These are phyloP conservation scores for Perithous albicinctus DNA, from an alignment of 2,888 invertebrate genomes.

Conservation along the genomic window DNA sequence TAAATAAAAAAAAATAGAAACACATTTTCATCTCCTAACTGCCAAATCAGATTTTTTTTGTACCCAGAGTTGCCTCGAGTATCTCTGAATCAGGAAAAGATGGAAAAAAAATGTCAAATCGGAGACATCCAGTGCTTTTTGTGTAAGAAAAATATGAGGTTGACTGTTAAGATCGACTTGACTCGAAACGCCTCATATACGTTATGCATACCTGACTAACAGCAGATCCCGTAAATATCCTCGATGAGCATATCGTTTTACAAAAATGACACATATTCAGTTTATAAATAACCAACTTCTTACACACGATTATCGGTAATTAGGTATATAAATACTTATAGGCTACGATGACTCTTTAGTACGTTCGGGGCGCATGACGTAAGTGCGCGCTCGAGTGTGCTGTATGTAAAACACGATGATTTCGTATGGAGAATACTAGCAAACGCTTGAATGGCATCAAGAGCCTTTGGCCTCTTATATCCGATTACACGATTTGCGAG, in stretches of 20 bases:
- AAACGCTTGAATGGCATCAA: slow-evolving; percentile 24
- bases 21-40: too few relatives aligned
- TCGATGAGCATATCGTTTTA: slow-evolving; percentile 59
- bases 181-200: neutral
- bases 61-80: neutral
- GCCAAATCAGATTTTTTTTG: too few relatives aligned
- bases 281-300: slow-evolving; percentile 64
- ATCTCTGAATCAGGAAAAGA: neutral
- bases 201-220: slow-evolving; percentile 30
- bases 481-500: slow-evolving; percentile 1
- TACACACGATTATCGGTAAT: slow-evolving; percentile 51
- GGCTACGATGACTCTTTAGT: slow-evolving; percentile 66
- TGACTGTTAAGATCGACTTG: too few relatives aligned
- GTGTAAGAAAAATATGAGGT: neutral
- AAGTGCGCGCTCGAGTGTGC: neutral
- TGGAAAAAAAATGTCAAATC: neutral
- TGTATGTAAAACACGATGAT: slow-evolving; percentile 32
- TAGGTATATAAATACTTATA: slow-evolving; percentile 66
- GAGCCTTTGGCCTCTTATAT: slow-evolving; percentile 13
- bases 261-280: slow-evolving; percentile 58
- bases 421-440: slow-evolving; percentile 18
- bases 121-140: neutral
- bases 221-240: slow-evolving; percentile 50
- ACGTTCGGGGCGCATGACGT: slow-evolving; percentile 39
- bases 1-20: too few relatives aligned